These are phyloP conservation scores for Corythornis cristatus DNA, from an alignment of 2,113 vertebrate genomes.

Conservation along the genomic window DNA sequence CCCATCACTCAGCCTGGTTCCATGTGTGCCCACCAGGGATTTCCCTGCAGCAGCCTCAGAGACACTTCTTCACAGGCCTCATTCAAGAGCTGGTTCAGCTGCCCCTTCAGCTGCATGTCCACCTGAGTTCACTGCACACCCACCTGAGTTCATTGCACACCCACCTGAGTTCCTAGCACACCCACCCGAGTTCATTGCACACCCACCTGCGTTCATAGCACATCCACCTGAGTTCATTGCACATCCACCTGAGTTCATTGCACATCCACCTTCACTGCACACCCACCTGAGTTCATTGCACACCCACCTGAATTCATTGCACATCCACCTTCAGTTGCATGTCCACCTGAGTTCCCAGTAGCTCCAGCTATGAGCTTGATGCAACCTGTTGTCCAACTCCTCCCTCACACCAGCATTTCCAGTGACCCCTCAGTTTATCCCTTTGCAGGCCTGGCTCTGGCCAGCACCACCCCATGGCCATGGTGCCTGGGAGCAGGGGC, in stretches of 20 bases:
- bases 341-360: background rate
- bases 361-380: background rate
- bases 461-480: background rate
- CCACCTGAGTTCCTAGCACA: too few species aligned
- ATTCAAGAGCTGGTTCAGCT: background rate
- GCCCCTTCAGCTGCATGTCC: background rate
- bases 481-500: background rate
- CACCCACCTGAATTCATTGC: too few species aligned
- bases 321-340: too few species aligned
- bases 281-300: too few species aligned
- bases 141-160: background rate
- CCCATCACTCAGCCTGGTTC: background rate
- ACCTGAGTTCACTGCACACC: background rate
- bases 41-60: background rate
- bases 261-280: too few species aligned
- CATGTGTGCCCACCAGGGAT: background rate
- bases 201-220: too few species aligned
- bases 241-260: too few species aligned
- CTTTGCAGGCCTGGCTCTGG: background rate
- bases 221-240: too few species aligned
- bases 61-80: background rate
- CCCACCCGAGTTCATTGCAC: too few species aligned
- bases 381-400: background rate
- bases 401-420: background rate
- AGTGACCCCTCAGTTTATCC: background rate